Conservation (phyloP, 2,797 vertebrate species). For the Clarias laeviceps region DNA sequence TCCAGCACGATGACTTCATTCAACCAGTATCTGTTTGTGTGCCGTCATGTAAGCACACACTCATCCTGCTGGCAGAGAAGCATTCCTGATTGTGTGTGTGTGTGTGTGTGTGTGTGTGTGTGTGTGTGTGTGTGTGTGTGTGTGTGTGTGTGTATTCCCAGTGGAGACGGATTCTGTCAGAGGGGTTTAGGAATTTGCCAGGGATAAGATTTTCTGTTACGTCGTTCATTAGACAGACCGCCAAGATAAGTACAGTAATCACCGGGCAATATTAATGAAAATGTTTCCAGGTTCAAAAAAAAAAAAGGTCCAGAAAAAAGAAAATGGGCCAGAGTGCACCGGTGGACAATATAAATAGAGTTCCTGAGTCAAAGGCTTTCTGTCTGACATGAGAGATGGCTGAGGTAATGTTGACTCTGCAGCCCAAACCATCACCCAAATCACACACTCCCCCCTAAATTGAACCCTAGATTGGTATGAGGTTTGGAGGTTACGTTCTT, state of each 20-base stretch:
- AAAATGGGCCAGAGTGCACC: conserved; percentile 20
- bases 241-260: too few relatives aligned
- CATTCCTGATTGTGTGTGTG: too few relatives aligned
- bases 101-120: too few relatives aligned
- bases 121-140: too few relatives aligned
- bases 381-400: conserved; percentile 52
- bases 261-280: too few relatives aligned
- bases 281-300: neutral
- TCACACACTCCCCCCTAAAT: neutral
- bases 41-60: neutral
- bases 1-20: neutral
- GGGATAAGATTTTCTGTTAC: too few relatives aligned
- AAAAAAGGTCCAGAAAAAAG: neutral
- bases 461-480: neutral
- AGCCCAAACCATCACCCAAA: conserved; percentile 44
- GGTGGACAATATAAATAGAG: conserved; percentile 18
- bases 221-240: too few relatives aligned
- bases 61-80: neutral
- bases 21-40: neutral
- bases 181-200: too few relatives aligned
- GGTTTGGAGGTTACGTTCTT: neutral
- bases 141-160: too few relatives aligned
- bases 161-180: too few relatives aligned
- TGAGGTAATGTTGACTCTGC: conserved; percentile 69
- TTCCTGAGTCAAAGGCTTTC: conserved; percentile 29